A percentile compares a stretch with the other conserved stretches of the same genome.
Conservation (phyloP, 2,888 invertebrate species). For the Lymantria dispar region DNA sequence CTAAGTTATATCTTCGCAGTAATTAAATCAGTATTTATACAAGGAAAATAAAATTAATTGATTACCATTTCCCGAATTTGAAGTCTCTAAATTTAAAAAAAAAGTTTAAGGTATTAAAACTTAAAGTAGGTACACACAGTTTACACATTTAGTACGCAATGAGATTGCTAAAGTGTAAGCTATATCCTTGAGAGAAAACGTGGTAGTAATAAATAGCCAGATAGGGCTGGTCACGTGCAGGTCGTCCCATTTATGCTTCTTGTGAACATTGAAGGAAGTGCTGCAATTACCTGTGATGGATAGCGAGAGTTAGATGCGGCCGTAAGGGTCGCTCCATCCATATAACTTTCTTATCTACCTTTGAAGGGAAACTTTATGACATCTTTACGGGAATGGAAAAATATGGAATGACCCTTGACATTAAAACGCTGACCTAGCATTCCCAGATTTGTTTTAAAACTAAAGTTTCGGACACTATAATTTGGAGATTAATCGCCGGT, state of each 20-base stretch:
- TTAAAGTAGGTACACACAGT: too few species aligned
- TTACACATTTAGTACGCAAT: constrained; percentile 12
- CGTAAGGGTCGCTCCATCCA: constrained; percentile 63
- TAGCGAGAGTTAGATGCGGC: constrained; percentile 67
- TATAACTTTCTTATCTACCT: constrained; percentile 73
- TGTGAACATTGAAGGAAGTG: constrained; percentile 70
- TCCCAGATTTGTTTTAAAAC: constrained; percentile 47
- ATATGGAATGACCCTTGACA: constrained; percentile 65
- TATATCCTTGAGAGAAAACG: constrained; percentile 51
- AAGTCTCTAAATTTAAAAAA: too few species aligned
- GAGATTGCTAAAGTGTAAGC: constrained; percentile 27
- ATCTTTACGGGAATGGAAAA: constrained; percentile 72
- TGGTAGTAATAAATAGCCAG: constrained; percentile 60
- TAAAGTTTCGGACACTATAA: constrained; percentile 4
- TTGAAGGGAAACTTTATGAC: constrained; percentile 72
- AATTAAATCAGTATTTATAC: too few species aligned
- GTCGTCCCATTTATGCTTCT: constrained; percentile 68
- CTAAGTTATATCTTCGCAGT: too few species aligned
- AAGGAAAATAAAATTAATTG: too few species aligned
- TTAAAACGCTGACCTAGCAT: constrained; percentile 54
- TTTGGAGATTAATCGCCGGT: too few species aligned
- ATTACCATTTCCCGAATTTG: too few species aligned
- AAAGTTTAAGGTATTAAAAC: too few species aligned
- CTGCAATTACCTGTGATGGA: constrained; percentile 74
- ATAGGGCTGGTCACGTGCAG: constrained; percentile 69